phyloP scores from a whole-genome alignment of 2,888 invertebrate species.

The Polia nebulosa region DNA sequence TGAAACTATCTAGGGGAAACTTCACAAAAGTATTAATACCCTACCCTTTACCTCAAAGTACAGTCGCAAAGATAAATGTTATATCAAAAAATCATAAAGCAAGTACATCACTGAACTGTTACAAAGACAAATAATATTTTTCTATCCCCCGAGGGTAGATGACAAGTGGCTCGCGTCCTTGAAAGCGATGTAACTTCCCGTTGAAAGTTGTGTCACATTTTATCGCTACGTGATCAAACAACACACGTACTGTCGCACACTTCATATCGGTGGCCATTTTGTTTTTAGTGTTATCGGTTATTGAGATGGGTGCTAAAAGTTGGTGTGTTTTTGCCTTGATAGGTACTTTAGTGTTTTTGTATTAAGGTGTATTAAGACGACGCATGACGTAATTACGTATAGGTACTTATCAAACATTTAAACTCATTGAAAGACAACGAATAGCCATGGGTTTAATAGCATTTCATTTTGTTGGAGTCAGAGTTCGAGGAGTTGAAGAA shows the following conservation, averaged over 20 bases:
- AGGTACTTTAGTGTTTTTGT: not conserved
- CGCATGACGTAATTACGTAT: not conserved
- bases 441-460: too few species aligned
- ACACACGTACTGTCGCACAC: constrained; percentile 23
- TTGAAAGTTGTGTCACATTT: constrained; percentile 52
- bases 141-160: constrained; percentile 26
- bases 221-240: constrained; percentile 56
- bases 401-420: not conserved
- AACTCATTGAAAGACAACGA: too few species aligned
- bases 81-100: constrained; percentile 5
- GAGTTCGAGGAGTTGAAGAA: too few species aligned
- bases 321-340: not conserved
- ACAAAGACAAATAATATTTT: constrained; percentile 52
- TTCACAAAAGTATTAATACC: not conserved
- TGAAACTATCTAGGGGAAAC: not conserved
- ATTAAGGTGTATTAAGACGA: not conserved
- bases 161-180: constrained; percentile 52
- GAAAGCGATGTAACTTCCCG: constrained; percentile 23
- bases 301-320: not conserved
- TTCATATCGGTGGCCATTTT: constrained; percentile 43
- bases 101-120: constrained; percentile 36
- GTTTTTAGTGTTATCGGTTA: constrained; percentile 34
- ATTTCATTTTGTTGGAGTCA: too few species aligned
- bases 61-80: not conserved
- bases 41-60: not conserved